Conservation (phyloP, 2,113 vertebrate genomes). For the Catharus fuscescens region DNA sequence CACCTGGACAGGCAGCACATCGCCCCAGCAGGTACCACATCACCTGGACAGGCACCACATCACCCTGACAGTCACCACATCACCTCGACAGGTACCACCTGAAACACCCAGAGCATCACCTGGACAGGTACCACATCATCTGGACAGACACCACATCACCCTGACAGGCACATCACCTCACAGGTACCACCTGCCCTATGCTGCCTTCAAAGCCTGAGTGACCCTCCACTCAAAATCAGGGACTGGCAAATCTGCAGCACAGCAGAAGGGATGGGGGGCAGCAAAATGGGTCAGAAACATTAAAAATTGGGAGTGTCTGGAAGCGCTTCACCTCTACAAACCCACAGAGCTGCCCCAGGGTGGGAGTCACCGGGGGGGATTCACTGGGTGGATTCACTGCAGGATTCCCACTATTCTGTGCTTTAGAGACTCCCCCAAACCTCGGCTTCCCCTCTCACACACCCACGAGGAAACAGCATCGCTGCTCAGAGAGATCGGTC, state of each 20-base stretch:
- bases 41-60: not conserved
- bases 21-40: fast-evolving
- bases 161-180: too few relatives aligned
- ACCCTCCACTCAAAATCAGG: not conserved
- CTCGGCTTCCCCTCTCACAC: not conserved
- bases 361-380: not conserved
- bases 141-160: too few relatives aligned
- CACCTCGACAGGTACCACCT: not conserved
- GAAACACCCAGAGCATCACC: not conserved
- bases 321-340: fast-evolving
- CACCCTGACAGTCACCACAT: fast-evolving
- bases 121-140: not conserved
- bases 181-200: not conserved
- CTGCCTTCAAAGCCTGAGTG: fast-evolving
- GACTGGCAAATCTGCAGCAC: fast-evolving
- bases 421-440: not conserved
- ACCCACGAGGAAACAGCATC: not conserved
- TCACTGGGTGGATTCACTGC: not conserved
- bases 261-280: fast-evolving
- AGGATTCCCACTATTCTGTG: fast-evolving
- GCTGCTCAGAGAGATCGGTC: too few relatives aligned
- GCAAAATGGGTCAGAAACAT: not conserved
- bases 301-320: not conserved
- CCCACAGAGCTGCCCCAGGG: fast-evolving
- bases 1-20: not conserved